phyloP scores from a whole-genome alignment of 2,113 vertebrate genomes.

The Actenoides lindsayi region DNA sequence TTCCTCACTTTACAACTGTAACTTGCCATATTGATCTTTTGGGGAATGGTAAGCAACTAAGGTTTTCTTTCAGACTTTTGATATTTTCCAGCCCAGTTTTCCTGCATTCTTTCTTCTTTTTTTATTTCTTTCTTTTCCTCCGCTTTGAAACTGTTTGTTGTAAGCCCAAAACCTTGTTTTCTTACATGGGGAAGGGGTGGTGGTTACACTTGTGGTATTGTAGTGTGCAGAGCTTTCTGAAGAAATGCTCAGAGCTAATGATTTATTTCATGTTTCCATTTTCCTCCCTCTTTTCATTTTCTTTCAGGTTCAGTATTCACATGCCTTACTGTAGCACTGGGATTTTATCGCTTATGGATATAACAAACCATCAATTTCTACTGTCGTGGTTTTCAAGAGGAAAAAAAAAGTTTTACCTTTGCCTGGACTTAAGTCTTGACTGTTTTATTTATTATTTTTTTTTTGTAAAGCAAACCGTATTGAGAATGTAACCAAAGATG shows the following conservation, averaged over 20 bases:
- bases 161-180: not conserved
- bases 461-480: constrained; percentile 51
- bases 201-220: not conserved
- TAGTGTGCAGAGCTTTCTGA: not conserved
- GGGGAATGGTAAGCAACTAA: not conserved
- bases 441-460: constrained; percentile 35
- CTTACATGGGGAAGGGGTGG: not conserved
- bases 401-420: not conserved
- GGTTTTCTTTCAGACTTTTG: not conserved
- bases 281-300: not conserved
- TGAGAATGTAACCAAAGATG: constrained; percentile 41
- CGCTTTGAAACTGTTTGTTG: not conserved
- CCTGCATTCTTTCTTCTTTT: not conserved
- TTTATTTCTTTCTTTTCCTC: not conserved
- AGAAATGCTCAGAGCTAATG: not conserved
- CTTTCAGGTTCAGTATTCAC: constrained; percentile 83
- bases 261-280: not conserved
- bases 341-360: constrained; percentile 85
- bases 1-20: not conserved
- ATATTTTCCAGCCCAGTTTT: not conserved
- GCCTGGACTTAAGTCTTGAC: not conserved
- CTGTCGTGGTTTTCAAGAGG: not conserved
- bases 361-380: constrained; percentile 49
- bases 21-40: not conserved
- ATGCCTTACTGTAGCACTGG: constrained; percentile 83